A percentile compares a stretch with the other conserved stretches of the same genome.
phyloP scores from a whole-genome alignment of 2,113 vertebrate genomes.

The Catharus bicknelli region DNA sequence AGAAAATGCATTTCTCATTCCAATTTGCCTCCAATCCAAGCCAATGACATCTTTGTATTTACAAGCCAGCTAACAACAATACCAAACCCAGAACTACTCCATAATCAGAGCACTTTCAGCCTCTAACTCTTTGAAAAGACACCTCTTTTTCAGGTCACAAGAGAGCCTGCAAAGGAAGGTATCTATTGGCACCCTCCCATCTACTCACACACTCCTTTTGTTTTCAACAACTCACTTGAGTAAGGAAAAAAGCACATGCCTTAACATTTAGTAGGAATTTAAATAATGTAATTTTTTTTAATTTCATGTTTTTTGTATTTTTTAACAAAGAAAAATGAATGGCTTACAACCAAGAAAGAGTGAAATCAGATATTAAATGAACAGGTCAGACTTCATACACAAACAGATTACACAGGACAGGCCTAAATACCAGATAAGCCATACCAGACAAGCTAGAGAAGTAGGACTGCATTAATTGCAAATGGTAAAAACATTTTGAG shows the following conservation, averaged over 20 bases:
- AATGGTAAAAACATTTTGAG: not conserved
- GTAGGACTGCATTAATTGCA: not conserved
- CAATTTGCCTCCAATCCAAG: not conserved
- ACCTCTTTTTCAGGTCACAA: not conserved
- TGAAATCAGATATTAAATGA: not conserved
- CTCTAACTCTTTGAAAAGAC: not conserved
- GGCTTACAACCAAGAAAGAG: not conserved
- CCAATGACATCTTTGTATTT: not conserved
- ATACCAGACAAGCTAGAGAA: not conserved
- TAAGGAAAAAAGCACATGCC: not conserved
- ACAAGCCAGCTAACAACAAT: not conserved
- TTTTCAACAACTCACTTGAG: not conserved
- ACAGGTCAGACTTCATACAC: not conserved
- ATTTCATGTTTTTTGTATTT: not conserved
- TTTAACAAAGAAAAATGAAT: not conserved
- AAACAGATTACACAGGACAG: not conserved
- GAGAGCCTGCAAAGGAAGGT: not conserved
- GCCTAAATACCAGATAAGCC: not conserved
- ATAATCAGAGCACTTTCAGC: not conserved
- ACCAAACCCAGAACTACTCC: not conserved
- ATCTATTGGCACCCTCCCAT: not conserved
- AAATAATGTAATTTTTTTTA: not conserved
- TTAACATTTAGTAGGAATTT: not conserved
- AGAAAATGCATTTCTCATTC: not conserved
- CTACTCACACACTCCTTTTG: not conserved